These are phyloP conservation scores for Hirundichthys speculiger DNA, from an alignment of 2,113 vertebrate genomes.

Conservation along the genomic window DNA sequence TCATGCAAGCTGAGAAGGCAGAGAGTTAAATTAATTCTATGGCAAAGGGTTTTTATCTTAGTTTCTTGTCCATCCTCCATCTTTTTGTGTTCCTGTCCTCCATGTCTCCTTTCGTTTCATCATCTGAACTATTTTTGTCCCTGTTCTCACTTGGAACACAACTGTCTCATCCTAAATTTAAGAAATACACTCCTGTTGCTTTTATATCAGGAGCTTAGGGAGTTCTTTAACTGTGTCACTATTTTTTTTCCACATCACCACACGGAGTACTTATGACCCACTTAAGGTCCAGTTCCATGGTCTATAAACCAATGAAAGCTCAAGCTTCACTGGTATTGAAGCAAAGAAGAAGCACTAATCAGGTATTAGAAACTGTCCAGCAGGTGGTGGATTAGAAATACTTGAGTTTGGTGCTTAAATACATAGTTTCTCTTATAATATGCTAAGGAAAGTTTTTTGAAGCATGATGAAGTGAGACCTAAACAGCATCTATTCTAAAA, in stretches of 20 bases:
- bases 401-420: too few species aligned
- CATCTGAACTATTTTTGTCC: background rate
- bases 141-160: slow-evolving; percentile 1
- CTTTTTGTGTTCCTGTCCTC: background rate
- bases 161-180: background rate
- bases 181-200: background rate
- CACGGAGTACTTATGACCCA: slow-evolving; percentile 18
- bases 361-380: too few species aligned
- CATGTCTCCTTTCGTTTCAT: background rate
- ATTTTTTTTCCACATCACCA: slow-evolving; percentile 2
- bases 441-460: too few species aligned
- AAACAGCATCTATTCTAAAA: too few species aligned
- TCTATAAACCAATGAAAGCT: background rate
- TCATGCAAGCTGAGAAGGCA: background rate
- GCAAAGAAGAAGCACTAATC: background rate
- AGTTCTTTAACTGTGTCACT: slow-evolving; percentile 19
- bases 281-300: background rate
- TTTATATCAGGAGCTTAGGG: slow-evolving; percentile 12
- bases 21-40: background rate
- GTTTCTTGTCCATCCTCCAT: background rate
- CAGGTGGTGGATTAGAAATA: too few species aligned
- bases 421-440: too few species aligned
- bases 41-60: background rate
- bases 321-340: background rate
- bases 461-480: too few species aligned